Conservation (phyloP, 2,888 invertebrate genomes). For the Chromoteleia sp. region DNA sequence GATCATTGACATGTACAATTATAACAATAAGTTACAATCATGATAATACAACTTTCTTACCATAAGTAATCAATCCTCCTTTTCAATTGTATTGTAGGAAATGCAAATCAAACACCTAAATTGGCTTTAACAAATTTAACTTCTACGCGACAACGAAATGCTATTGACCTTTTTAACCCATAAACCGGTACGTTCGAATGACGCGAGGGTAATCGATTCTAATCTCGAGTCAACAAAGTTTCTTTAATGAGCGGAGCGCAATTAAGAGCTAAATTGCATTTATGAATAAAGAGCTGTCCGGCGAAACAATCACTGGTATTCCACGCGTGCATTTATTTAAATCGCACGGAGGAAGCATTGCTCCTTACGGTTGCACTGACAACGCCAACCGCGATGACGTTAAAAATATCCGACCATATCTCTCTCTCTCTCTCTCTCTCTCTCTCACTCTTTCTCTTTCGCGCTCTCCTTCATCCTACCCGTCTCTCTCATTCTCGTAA, state of each 20-base stretch:
- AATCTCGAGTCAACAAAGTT: slow-evolving; percentile 45
- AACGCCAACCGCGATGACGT: slow-evolving; percentile 74
- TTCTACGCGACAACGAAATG: slow-evolving; percentile 37
- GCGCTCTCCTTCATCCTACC: slow-evolving; percentile 59
- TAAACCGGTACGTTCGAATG: slow-evolving; percentile 17
- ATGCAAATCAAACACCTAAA: no score
- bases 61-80: no score
- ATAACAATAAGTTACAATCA: neutral
- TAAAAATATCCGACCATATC: slow-evolving; percentile 77
- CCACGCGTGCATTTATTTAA: slow-evolving; percentile 81
- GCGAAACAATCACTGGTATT: slow-evolving; percentile 67
- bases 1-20: neutral
- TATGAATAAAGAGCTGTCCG: slow-evolving; percentile 64
- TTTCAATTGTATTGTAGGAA: no score
- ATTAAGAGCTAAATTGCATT: slow-evolving; percentile 57
- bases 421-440: neutral
- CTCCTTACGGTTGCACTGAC: slow-evolving; percentile 73
- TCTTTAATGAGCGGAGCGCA: slow-evolving; percentile 42
- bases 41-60: no score
- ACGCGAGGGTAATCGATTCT: slow-evolving; percentile 49
- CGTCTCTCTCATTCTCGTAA: slow-evolving; percentile 45
- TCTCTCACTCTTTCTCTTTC: slow-evolving; percentile 66
- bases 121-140: no score
- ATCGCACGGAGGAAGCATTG: slow-evolving; percentile 78
- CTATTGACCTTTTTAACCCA: slow-evolving; percentile 52